A percentile compares a stretch with the other conserved stretches of the same genome.
Conservation (phyloP, 2,113 vertebrate genomes). For the Odontesthes bonariensis region DNA sequence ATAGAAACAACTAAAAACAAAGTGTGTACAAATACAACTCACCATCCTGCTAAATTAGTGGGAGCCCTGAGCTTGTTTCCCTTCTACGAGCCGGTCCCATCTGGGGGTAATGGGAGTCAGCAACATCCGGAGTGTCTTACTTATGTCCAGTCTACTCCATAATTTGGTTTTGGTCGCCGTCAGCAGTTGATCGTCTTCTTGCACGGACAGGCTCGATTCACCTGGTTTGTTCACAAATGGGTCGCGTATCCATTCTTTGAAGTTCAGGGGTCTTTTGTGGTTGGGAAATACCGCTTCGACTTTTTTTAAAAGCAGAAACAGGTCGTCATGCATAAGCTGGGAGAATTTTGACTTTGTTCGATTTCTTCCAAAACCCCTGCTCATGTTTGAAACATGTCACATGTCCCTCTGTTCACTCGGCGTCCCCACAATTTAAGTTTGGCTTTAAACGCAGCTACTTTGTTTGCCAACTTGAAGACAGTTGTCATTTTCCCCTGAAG, state of each 20-base stretch:
- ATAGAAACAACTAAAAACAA: no score
- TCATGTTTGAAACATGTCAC: slow-evolving; percentile 23
- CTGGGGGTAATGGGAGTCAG: not conserved
- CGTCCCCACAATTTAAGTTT: slow-evolving; percentile 1
- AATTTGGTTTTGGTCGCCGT: not conserved
- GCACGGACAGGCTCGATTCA: not conserved
- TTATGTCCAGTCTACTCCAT: slow-evolving; percentile 1
- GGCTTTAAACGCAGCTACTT: slow-evolving; percentile 13
- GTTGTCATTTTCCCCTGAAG: slow-evolving; percentile 30
- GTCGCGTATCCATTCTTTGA: slow-evolving; percentile 17
- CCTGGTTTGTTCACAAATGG: not conserved
- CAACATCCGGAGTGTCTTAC: not conserved
- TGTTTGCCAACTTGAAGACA: slow-evolving; percentile 37
- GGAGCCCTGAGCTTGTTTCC: no score
- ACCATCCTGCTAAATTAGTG: no score
- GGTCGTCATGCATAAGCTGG: slow-evolving; percentile 11
- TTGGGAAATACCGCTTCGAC: slow-evolving; percentile 30
- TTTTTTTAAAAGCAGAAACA: slow-evolving; percentile 30
- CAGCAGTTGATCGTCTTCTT: slow-evolving; percentile 24
- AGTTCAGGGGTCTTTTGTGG: slow-evolving; percentile 12
- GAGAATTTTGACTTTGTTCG: not conserved
- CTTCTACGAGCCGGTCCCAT: not conserved
- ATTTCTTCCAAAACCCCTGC: slow-evolving; percentile 13
- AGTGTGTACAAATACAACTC: no score
- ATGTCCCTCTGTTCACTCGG: not conserved